phyloP scores from a whole-genome alignment of 2,797 vertebrate species.

The Artibeus lituratus region DNA sequence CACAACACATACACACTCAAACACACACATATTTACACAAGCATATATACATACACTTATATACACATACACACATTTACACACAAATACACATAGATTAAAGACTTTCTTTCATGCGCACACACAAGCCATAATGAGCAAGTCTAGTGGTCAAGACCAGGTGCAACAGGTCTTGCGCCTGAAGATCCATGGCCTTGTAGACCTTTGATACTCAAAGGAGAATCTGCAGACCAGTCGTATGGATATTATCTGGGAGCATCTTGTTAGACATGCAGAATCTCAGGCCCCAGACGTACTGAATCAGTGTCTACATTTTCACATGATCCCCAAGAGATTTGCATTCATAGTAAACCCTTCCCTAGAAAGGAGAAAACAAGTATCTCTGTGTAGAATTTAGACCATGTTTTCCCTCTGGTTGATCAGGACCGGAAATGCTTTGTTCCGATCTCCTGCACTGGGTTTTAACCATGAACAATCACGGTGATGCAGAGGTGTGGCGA shows the following conservation, averaged over 20 bases:
- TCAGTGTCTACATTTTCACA: background rate
- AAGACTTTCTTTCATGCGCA: background rate
- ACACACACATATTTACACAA: background rate
- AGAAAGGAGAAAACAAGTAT: background rate
- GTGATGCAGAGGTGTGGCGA: background rate
- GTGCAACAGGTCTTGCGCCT: background rate
- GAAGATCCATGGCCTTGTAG: background rate
- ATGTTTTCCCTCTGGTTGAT: background rate
- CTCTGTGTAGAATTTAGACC: background rate
- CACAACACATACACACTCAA: background rate
- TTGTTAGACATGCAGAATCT: background rate
- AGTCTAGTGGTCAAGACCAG: background rate
- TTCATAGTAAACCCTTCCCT: background rate
- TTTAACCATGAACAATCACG: background rate
- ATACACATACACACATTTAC: background rate
- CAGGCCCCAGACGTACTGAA: background rate
- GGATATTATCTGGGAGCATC: background rate
- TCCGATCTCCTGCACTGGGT: background rate
- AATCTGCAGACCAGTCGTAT: background rate
- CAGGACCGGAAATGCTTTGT: background rate
- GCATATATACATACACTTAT: background rate
- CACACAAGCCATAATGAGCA: background rate
- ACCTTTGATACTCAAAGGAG: background rate
- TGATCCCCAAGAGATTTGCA: background rate
- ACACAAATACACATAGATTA: background rate